Evolutionary conservation across 2,113 vertebrate genomes (phyloP), one percentile per base, ranked within the genome.

Genomic region (Forbesichthys agassizii): DNA sequence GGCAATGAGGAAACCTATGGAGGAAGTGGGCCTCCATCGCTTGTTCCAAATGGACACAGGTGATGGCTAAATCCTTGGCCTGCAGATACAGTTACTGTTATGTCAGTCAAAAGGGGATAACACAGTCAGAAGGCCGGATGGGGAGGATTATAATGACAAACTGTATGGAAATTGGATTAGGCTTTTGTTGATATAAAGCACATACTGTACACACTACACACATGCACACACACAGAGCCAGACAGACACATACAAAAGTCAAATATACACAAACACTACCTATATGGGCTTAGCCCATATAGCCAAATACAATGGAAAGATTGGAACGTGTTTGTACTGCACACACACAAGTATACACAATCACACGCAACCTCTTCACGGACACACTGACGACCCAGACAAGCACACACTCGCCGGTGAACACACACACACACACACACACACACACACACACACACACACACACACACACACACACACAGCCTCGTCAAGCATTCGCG

Each of bases 1-100:
- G 84, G 80, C 85, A 78, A 71, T 80, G 78, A 75, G 78, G 81
- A 75, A 71, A 74, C 27, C 74, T 81, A 82, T 86, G 66, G 51
- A 61, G 75, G 64, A 78, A 86, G 74, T 75, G 74, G 58, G 47
- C 69, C 71, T 62, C 64, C 59, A 69, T 84, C 67, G 72, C 74
- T 83, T n/a, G 64, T 55, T 47, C 73, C 68, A 76, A 78, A 87
- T 79, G 79, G 79, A 84, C 81, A 72, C 77, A 75, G 80, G 63
- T 81, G 85, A 82, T 77, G 75, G 33, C 61, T 42, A 61, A 82
- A 75, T 77, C 78, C 56, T 70, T 57, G 69, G 71, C 71, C 83
- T 56, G 55, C 75, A 80, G 79, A 81, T 52, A 60, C 69, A 76
- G 78, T 84, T 78, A 80, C 69, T 20, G 51, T 27, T 48, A 79